phyloP scores from a whole-genome alignment of 2,797 vertebrate genomes.

The Microtus agrestis region DNA sequence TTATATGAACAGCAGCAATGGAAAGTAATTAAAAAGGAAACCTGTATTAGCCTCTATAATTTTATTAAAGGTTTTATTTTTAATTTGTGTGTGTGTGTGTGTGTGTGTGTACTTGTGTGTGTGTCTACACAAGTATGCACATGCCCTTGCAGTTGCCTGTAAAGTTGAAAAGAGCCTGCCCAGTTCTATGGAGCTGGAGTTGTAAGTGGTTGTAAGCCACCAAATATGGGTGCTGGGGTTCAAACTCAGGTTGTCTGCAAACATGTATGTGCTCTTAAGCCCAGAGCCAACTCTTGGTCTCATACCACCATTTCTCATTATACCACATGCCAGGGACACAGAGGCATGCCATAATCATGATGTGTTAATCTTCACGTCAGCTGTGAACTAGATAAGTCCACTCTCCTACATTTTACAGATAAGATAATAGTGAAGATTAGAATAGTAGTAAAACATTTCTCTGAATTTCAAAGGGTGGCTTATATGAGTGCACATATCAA shows the following conservation, averaged over 20 bases:
- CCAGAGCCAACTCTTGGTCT: neutral
- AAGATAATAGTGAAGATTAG: neutral
- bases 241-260: neutral
- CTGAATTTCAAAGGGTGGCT: neutral
- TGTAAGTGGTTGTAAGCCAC: neutral
- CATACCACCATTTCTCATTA: neutral
- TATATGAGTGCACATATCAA: neutral
- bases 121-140: too few relatives aligned
- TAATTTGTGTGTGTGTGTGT: neutral
- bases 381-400: neutral
- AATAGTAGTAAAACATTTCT: neutral
- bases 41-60: neutral
- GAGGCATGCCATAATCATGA: too few relatives aligned
- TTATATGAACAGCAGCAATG: neutral
- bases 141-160: neutral
- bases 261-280: neutral
- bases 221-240: neutral
- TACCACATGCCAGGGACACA: neutral
- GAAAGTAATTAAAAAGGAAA: slow-evolving; percentile 48
- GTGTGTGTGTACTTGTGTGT: neutral
- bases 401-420: neutral
- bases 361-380: neutral
- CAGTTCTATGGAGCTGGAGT: too few relatives aligned
- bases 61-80: neutral
- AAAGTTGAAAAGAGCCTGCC: neutral